Conservation (phyloP, 2,797 vertebrate genomes). For the Buphagus erythrorhynchus region DNA sequence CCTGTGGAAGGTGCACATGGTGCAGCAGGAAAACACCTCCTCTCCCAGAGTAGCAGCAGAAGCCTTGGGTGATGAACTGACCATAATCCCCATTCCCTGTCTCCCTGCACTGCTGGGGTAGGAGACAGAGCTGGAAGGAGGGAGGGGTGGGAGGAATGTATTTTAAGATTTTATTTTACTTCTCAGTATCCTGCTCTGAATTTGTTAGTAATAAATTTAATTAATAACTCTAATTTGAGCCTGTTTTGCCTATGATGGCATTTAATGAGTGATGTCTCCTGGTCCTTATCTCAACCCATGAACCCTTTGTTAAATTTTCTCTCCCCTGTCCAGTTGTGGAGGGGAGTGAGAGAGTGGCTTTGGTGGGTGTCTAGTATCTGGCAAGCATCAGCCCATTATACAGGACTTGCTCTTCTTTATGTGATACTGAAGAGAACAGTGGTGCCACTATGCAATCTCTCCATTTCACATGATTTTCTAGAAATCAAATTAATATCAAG, state of each 20-base stretch:
- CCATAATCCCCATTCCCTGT: neutral
- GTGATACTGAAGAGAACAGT: neutral
- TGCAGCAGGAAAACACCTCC: rapidly evolving
- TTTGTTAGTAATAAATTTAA: neutral
- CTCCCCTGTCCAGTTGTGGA: neutral
- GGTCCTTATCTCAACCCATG: neutral
- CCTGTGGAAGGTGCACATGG: rapidly evolving
- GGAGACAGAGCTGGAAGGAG: rapidly evolving
- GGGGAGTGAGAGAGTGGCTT: rapidly evolving
- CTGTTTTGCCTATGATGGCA: neutral
- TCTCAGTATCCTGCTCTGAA: neutral
- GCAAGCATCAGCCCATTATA: neutral
- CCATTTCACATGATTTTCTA: neutral
- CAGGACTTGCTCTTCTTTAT: neutral
- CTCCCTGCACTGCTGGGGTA: rapidly evolving
- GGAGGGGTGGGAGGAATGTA: too few relatives aligned
- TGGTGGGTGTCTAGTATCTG: rapidly evolving
- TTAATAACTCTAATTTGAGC: neutral
- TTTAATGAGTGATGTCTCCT: neutral
- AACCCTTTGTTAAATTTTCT: neutral
- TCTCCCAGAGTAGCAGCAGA: neutral
- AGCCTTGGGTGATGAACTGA: rapidly evolving
- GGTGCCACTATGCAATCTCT: neutral
- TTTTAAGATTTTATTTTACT: neutral
- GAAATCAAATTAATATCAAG: neutral